Evolutionary conservation across 1,140 invertebrate genomes (phyloP).

Genomic region (Drosophila mojavensis): DNA sequence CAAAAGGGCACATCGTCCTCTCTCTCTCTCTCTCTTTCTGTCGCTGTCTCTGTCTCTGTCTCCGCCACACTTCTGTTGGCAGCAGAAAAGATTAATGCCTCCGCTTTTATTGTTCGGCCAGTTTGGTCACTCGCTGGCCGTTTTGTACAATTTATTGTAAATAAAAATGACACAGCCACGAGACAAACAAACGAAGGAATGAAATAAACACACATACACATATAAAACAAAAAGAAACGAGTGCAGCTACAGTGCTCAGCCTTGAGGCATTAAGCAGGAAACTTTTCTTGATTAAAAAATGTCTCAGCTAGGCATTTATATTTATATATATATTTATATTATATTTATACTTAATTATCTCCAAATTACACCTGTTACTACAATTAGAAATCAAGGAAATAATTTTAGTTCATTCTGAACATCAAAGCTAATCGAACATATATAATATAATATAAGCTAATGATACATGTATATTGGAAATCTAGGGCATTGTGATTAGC

Average conservation of each 20-base stretch:
- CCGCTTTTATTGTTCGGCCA: conserved; percentile 80
- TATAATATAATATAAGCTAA: no score
- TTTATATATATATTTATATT: no score
- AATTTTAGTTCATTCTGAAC: no score
- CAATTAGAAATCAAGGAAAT: no score
- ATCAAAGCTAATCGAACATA: no score
- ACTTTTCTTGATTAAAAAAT: background rate
- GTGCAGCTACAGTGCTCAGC: background rate
- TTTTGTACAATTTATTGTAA: conserved; percentile 76
- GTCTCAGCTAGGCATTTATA: background rate
- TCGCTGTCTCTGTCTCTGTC: no score
- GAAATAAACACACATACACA: no score
- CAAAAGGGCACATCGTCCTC: conserved; percentile 32
- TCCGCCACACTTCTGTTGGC: conserved; percentile 27
- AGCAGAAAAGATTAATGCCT: conserved; percentile 69
- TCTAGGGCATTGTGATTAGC: no score
- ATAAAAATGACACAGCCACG: conserved; percentile 65
- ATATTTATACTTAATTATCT: no score
- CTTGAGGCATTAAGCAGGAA: background rate
- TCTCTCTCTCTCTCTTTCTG: conserved; percentile 6
- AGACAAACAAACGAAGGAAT: conserved; percentile 1
- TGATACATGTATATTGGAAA: no score
- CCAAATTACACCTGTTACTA: no score
- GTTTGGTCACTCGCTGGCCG: conserved; percentile 62
- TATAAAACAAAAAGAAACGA: conserved; percentile 30